Conservation (phyloP, 2,797 vertebrate species). For the Delichon dasypus region DNA sequence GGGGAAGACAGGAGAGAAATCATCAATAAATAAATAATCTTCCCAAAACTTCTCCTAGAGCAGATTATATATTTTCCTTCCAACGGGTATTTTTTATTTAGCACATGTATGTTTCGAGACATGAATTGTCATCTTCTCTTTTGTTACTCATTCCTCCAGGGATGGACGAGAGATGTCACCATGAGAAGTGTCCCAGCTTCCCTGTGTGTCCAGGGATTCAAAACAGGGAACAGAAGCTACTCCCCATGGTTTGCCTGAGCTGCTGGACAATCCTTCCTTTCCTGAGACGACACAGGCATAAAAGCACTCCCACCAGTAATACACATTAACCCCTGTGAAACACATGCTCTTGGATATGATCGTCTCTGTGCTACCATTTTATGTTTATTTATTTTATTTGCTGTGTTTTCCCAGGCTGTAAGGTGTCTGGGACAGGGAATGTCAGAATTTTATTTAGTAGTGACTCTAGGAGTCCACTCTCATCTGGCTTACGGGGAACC, state of each 20-base stretch:
- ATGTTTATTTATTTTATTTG: neutral
- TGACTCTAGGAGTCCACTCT: neutral
- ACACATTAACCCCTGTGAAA: neutral
- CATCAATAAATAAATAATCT: slow-evolving; percentile 79
- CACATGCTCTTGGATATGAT: neutral
- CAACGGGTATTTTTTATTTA: slow-evolving; percentile 69
- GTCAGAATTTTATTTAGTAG: neutral
- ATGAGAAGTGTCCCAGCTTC: slow-evolving; percentile 72
- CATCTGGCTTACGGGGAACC: neutral
- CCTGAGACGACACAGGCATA: neutral
- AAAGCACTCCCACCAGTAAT: neutral
- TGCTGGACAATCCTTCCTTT: neutral
- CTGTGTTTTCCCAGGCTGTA: neutral
- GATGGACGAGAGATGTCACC: slow-evolving; percentile 75
- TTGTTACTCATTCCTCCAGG: slow-evolving; percentile 69
- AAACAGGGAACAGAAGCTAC: slow-evolving; percentile 1
- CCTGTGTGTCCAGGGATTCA: neutral
- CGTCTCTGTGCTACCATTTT: neutral
- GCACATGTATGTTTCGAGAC: slow-evolving; percentile 60
- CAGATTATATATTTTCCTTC: neutral
- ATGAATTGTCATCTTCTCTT: slow-evolving; percentile 59
- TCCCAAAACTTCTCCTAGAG: slow-evolving; percentile 51
- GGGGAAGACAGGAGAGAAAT: neutral
- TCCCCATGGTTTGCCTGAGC: neutral
- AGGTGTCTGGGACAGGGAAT: neutral